Evolutionary conservation across 2,113 vertebrate genomes (phyloP), one percentile per base, ranked within the genome.

Genomic region (Aphyosemion australe): DNA sequence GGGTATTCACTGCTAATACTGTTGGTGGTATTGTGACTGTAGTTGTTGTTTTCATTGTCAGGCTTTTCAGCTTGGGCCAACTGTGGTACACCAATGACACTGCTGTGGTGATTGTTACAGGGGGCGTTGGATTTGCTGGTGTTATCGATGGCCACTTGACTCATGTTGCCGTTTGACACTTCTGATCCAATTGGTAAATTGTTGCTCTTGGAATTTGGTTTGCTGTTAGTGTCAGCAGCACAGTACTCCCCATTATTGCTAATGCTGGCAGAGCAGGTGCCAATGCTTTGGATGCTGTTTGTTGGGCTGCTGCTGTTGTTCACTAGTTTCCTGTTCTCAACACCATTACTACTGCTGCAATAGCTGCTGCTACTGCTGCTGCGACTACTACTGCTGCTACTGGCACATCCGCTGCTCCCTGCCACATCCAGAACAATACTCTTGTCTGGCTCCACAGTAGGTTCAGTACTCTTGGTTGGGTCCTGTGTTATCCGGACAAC

Each of bases 401-500:
- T 78, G 63, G 88, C 78, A 62, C 82, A 85, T 69, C 63, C 70
- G 62, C 84, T 76, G 74, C 76, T 83, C 50, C 83, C 89, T 58
- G 84, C 83, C 69, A 84, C 77, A 13, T 89, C 82, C 47, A 85
- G 69, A 55, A 83, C 83, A 5, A 87, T 84, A 73, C 79, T 88
- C 78, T 91, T 91, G 37, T 88, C 79, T 2, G 84, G 73, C 66
- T 91, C 89, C 48, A 84, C 62, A 56, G 82, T 72, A 57, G 86
- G 60, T 62, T 79, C 88, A 68, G 67, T 58, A 48, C 84, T 90
- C 84, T 84, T 90, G 76, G 78, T 78, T 59, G 72, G 83, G 0
- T 92, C 91, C 87, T 94, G 89, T 32, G 94, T 87, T 52, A 80
- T 78, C 61, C 93, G 93, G 0, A 92, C 75, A 0, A 76, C 64